A percentile compares a stretch with the other conserved stretches of the same genome.
These are phyloP conservation scores for Pecten maximus DNA, from an alignment of 2,888 invertebrate genomes.

Conservation along the genomic window DNA sequence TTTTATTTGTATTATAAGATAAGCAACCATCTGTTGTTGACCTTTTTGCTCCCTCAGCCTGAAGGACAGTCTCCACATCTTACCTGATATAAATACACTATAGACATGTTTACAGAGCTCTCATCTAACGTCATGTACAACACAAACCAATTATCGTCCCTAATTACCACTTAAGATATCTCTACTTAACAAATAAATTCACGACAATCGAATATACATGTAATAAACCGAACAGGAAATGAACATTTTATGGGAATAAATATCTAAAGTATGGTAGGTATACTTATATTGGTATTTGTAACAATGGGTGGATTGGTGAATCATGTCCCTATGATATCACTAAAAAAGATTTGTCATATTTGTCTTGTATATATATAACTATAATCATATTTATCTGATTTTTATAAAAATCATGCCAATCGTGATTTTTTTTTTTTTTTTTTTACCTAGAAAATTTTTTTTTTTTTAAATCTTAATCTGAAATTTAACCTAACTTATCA, in stretches of 20 bases:
- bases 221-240: not conserved
- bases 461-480: too few relatives aligned
- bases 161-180: not conserved
- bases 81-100: not conserved
- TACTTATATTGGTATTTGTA: not conserved
- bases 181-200: not conserved
- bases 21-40: not conserved
- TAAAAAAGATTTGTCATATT: too few relatives aligned
- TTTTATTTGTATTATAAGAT: not conserved
- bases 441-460: too few relatives aligned
- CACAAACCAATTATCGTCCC: not conserved
- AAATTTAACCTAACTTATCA: too few relatives aligned
- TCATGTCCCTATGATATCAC: not conserved
- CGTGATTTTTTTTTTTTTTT: too few relatives aligned
- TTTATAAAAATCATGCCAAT: too few relatives aligned
- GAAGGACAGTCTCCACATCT: not conserved
- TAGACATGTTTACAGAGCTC: not conserved
- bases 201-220: not conserved
- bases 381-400: too few relatives aligned
- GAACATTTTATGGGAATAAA: not conserved
- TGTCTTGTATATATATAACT: too few relatives aligned
- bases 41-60: not conserved
- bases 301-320: not conserved
- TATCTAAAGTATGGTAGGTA: not conserved
- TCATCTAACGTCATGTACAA: not conserved